Base-by-base conservation (phyloP, 2,797 vertebrate genomes). In the Apodemus agrarius region DNA sequence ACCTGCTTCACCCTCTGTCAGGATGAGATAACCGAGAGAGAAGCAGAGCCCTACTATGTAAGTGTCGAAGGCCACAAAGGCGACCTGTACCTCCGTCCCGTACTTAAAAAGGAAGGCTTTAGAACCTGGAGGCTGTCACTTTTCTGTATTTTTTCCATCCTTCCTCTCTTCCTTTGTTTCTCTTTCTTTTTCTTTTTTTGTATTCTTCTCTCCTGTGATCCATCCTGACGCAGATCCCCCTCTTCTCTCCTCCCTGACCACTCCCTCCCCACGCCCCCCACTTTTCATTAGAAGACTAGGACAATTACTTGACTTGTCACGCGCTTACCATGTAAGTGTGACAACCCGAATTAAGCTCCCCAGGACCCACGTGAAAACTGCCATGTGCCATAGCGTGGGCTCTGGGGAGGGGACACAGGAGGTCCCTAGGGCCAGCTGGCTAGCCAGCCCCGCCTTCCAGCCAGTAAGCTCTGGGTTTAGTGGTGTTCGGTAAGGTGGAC, bases 11-110 rank as follows among this genome's bases (percentile, higher is more conserved):
- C 99, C 0, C 98, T 99, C 63, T 99, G 99, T 98, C 99, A 99
- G 98, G 99, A 99, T 96, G 99, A 99, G 97, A 99, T 99, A 95
- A 99, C 99, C 0, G 99, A 99, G 98, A 99, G 99, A 82, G 99
- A 99, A 98, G 99, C 99, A 40, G 99, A 99, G 89, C 99, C 99
- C 8, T 99, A 99, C 98, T 99, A 99, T 98, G 99, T 99, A 97
- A 99, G 99, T 99, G n/a, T 43, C 75, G 85, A 79, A 79, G 54
- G 19, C 61, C 63, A 34, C 86, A 88, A 79, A 79, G 54, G 19
- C 61, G 69, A 34, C 86, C 52, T 89, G 31, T 84, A 61, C 69
- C 82, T 65, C 54, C n/a, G 61, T 88, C 46, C n/a, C 9, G 82
- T 96, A 7, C 83, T 61, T 24, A 61, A 24, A 61, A 61, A 72